These are phyloP conservation scores for Eulacestoma nigropectus DNA, from an alignment of 2,113 vertebrate genomes.

Conservation along the genomic window DNA sequence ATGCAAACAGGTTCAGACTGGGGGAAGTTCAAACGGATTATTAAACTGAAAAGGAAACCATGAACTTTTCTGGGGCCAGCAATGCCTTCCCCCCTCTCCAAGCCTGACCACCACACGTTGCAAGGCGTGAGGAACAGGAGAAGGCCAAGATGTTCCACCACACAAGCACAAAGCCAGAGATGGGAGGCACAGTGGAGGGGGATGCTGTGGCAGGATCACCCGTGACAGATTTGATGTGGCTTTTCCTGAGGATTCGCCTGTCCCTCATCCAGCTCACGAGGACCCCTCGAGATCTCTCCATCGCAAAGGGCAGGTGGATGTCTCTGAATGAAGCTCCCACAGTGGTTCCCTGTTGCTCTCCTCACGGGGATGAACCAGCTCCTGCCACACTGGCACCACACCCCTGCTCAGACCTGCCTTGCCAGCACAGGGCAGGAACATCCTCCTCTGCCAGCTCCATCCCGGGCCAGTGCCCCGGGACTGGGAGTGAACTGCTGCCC, in stretches of 20 bases:
- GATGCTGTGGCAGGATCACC: neutral
- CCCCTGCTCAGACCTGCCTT: neutral
- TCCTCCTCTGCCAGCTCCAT: neutral
- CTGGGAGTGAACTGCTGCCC: neutral
- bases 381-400: neutral
- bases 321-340: neutral
- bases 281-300: neutral
- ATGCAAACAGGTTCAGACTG: neutral
- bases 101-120: fast-evolving
- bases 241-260: neutral
- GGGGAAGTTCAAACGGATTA: fast-evolving
- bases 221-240: fast-evolving
- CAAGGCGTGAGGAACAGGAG: neutral
- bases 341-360: neutral
- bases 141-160: neutral
- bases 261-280: neutral
- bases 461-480: neutral
- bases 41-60: neutral
- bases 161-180: neutral
- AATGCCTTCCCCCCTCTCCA: neutral
- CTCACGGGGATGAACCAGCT: neutral
- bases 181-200: neutral
- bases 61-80: neutral
- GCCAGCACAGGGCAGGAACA: neutral
- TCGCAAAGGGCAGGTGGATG: neutral